phyloP scores from a whole-genome alignment of 2,113 vertebrate genomes.

The Balaenoptera acutorostrata region DNA sequence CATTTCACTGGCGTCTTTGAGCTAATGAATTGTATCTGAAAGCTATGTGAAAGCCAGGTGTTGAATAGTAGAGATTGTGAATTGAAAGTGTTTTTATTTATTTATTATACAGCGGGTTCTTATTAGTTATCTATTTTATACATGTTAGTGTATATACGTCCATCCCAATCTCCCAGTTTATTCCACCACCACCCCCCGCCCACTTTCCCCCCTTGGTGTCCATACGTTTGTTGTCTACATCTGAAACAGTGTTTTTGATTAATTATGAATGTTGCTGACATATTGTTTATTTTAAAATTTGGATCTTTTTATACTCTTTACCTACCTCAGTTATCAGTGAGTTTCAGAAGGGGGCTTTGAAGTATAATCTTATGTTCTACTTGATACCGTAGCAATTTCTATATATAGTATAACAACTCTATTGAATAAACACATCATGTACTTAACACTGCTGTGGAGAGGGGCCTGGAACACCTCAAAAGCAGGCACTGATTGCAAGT shows the following conservation, averaged over 20 bases:
- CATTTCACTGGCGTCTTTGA: background rate
- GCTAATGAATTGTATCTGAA: background rate
- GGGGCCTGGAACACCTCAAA: background rate
- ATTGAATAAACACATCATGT: background rate
- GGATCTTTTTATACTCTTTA: background rate
- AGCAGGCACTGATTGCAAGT: background rate
- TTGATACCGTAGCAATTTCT: background rate
- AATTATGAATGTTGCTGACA: background rate
- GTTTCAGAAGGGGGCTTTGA: background rate
- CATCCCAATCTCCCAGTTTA: too few species aligned
- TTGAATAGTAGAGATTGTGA: background rate
- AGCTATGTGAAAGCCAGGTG: background rate
- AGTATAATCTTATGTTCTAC: background rate
- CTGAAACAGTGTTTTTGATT: background rate
- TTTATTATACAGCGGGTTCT: too few species aligned
- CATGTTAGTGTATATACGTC: too few species aligned
- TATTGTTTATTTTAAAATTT: background rate
- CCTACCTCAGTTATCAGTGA: background rate
- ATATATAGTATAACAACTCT: background rate
- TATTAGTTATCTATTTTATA: too few species aligned
- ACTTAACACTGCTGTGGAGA: background rate
- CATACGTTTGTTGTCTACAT: too few species aligned
- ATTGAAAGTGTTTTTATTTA: too few species aligned
- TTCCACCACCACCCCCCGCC: too few species aligned
- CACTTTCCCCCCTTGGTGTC: too few species aligned